phyloP scores from a whole-genome alignment of 37 sponge, comb jelly and placozoan genomes.

The Mnemiopsis leidyi region DNA sequence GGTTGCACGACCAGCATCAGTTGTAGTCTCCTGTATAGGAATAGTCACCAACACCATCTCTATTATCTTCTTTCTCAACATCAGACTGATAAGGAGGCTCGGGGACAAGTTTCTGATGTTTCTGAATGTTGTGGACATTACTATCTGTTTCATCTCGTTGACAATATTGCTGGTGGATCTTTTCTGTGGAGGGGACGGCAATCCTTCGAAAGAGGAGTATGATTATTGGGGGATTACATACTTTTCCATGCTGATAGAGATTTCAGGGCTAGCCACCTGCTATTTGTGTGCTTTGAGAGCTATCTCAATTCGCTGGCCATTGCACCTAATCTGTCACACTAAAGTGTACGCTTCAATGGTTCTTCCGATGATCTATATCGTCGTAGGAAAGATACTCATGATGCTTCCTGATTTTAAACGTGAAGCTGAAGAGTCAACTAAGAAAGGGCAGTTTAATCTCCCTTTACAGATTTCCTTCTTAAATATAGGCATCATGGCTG shows the following conservation, averaged over 20 bases:
- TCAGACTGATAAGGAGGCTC: background rate
- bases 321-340: background rate
- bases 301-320: background rate
- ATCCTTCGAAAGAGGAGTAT: too few relatives aligned
- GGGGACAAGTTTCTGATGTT: conserved; percentile 9
- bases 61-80: background rate
- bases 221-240: background rate
- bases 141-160: background rate
- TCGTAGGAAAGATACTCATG: background rate
- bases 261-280: background rate
- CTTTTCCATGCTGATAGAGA: background rate
- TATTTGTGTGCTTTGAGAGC: background rate
- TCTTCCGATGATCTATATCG: background rate
- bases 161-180: background rate
- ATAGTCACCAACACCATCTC: background rate
- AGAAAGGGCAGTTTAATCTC: background rate
- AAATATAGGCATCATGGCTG: background rate
- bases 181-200: background rate
- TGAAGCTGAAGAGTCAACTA: background rate
- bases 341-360: background rate
- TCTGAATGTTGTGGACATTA: background rate
- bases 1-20: background rate
- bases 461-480: background rate
- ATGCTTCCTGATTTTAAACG: background rate
- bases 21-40: background rate